Conservation (phyloP, 2,797 vertebrate species). For the Pseudocheirus occidentalis region DNA sequence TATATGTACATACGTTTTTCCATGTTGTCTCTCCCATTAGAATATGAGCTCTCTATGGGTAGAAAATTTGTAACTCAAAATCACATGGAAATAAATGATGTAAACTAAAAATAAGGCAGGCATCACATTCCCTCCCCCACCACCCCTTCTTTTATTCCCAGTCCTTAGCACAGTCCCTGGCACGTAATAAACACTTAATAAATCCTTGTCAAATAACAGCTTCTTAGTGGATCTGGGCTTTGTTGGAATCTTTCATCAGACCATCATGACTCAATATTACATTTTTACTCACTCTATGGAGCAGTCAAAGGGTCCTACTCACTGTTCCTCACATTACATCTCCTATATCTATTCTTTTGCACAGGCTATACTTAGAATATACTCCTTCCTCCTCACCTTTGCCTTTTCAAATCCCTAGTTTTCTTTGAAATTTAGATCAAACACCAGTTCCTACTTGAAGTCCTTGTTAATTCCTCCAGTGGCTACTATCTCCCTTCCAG, state of each 20-base stretch:
- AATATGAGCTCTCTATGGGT: background rate
- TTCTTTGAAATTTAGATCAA: background rate
- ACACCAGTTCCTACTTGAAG: background rate
- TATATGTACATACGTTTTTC: background rate
- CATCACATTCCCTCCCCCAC: background rate
- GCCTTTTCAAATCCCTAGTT: background rate
- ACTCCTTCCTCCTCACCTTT: background rate
- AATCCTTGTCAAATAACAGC: background rate
- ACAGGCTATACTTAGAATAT: background rate
- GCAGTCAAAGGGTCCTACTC: background rate
- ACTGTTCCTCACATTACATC: background rate
- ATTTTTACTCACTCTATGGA: background rate
- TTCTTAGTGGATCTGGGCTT: background rate
- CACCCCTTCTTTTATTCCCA: background rate
- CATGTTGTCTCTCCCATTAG: slow-evolving; percentile 7
- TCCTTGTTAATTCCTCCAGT: background rate
- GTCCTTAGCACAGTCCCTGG: background rate
- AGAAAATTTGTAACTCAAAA: no score
- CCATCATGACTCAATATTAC: background rate
- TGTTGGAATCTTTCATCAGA: background rate
- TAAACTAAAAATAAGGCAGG: background rate
- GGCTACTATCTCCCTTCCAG: background rate
- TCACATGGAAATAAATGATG: no score
- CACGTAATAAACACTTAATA: background rate
- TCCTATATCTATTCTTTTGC: background rate